Evolutionary conservation across 2,113 vertebrate genomes (phyloP), one percentile per base, ranked within the genome.

Genomic region (Corydoras sp.): DNA sequence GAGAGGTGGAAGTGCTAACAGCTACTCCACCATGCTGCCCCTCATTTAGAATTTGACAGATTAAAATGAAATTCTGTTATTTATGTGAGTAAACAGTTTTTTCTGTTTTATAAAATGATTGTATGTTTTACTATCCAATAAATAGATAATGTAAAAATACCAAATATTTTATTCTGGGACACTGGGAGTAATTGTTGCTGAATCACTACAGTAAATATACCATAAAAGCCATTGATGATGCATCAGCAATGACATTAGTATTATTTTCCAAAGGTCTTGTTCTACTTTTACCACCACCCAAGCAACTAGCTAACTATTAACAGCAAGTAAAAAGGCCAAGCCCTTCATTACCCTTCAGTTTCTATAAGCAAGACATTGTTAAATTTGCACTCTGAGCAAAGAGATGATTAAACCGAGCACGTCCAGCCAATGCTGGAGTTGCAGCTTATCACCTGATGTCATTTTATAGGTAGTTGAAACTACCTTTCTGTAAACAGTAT

Each of bases 341-440:
- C 74, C 72, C 77, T 86, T 84, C 63, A 87, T 89, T 89, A 86
- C 81, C 73, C 68, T 18, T 67, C 76, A 78, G 68, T 62, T 75
- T 65, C 78, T 80, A 85, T 85, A 88, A 88, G 87, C 60, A 65
- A 48, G 32, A 32, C 65, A 13, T 63, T 61, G 59, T 72, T 63
- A 24, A 78, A 76, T 68, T 31, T 65, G 64, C 55, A 54, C 58
- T 62, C 35, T 72, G 24, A 9, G 55, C 51, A 10, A 68, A 68
- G 11, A 58, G 58, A n/a, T 63, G 50, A 69, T 49, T 65, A 24
- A 69, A 53, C 55, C 10, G 24, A 75, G 65, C 24, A 53, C 14
- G 49, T 10, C 24, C 35, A 71, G 35, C 69, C 76, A 72, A 76
- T 73, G 51, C 69, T 10, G 48, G 35, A 31, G 55, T 68, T 3